phyloP scores from a whole-genome alignment of 2,888 invertebrate species.

The Nomada fabriciana region DNA sequence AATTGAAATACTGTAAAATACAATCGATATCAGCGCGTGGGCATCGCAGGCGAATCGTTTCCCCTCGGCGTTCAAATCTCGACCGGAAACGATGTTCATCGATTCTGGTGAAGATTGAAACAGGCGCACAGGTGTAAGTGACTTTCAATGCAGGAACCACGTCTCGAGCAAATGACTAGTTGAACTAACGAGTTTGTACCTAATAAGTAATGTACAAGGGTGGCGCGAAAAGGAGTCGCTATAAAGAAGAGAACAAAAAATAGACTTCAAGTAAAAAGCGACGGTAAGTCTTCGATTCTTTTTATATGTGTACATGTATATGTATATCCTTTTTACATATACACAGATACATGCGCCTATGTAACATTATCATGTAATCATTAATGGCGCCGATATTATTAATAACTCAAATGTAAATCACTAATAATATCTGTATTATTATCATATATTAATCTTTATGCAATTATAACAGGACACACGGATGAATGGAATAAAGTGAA shows the following conservation, averaged over 20 bases:
- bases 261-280: slow-evolving; percentile 22
- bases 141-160: slow-evolving; percentile 28
- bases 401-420: background rate
- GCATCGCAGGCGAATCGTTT: slow-evolving; percentile 17
- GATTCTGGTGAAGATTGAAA: slow-evolving; percentile 10
- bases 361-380: slow-evolving; percentile 12
- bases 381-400: slow-evolving; percentile 10
- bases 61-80: slow-evolving; percentile 23
- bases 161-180: slow-evolving; percentile 52
- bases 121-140: background rate
- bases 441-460: slow-evolving; percentile 1
- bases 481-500: slow-evolving; percentile 3
- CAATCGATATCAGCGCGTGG: background rate
- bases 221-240: slow-evolving; percentile 32
- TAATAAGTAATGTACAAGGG: slow-evolving; percentile 22
- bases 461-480: background rate
- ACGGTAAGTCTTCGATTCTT: slow-evolving; percentile 33
- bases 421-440: slow-evolving; percentile 17
- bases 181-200: slow-evolving; percentile 24
- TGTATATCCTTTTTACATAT: background rate
- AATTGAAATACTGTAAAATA: background rate
- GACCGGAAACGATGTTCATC: background rate
- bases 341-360: background rate
- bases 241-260: slow-evolving; percentile 18
- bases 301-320: background rate